Conservation (phyloP, 2,113 vertebrate genomes). For the Triplophysa tibetana region DNA sequence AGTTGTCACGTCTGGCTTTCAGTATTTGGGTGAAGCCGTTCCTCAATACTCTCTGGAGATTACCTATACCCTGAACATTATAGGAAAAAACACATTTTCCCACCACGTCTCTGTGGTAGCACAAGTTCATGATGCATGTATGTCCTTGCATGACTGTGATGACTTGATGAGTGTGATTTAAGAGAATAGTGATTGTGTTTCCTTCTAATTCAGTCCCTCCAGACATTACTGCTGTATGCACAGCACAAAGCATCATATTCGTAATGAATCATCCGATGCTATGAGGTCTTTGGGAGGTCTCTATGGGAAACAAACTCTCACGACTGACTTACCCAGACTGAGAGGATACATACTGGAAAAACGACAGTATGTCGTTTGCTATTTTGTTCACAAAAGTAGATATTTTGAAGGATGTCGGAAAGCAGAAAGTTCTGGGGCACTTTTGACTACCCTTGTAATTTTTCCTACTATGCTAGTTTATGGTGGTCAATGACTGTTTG, state of each 20-base stretch:
- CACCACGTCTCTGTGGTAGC: conserved; percentile 49
- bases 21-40: conserved; percentile 62
- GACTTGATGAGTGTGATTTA: neutral
- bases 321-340: conserved; percentile 47
- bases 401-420: too few relatives aligned
- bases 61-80: conserved; percentile 60
- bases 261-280: conserved; percentile 6
- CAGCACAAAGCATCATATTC: conserved; percentile 56
- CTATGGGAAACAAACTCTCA: conserved; percentile 57
- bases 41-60: conserved; percentile 55
- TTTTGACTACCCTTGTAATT: too few relatives aligned
- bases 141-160: conserved; percentile 41
- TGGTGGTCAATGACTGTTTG: too few relatives aligned
- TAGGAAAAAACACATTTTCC: conserved; percentile 53
- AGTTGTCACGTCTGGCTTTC: neutral
- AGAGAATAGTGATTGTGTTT: neutral
- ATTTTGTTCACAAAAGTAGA: too few relatives aligned
- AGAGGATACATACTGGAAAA: conserved; percentile 58
- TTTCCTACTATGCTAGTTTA: too few relatives aligned
- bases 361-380: too few relatives aligned
- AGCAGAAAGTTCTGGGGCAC: too few relatives aligned
- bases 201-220: conserved; percentile 55
- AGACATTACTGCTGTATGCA: conserved; percentile 60
- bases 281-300: conserved; percentile 59
- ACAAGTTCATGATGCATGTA: conserved; percentile 52